Conservation (phyloP, 2,113 vertebrate species). For the Salvelinus alpinus region DNA sequence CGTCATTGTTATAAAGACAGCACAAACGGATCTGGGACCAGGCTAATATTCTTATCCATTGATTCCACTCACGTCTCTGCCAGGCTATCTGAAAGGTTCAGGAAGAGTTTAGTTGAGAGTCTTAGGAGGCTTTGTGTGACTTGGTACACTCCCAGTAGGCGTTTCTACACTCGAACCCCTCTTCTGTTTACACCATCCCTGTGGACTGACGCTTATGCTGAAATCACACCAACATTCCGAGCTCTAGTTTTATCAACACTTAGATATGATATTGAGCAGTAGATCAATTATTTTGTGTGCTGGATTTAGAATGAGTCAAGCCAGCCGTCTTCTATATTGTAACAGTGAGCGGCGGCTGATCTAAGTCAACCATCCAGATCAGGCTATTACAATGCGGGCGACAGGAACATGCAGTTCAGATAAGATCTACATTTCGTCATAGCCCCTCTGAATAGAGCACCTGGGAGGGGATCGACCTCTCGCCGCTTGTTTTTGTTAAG, state of each 20-base stretch:
- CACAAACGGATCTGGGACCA: no score
- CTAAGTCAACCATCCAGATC: not conserved
- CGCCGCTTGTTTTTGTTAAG: not conserved
- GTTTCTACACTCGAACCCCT: slow-evolving; percentile 8
- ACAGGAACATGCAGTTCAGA: not conserved
- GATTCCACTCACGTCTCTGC: not conserved
- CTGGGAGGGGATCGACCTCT: not conserved
- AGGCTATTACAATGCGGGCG: not conserved
- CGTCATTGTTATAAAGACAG: no score
- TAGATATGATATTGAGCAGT: no score
- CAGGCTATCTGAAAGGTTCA: not conserved
- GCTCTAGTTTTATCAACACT: no score
- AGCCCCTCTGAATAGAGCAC: not conserved
- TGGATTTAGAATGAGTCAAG: no score
- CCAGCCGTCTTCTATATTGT: no score
- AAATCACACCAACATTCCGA: slow-evolving; percentile 17
- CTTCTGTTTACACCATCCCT: slow-evolving; percentile 39
- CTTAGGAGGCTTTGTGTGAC: not conserved
- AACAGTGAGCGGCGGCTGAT: not conserved
- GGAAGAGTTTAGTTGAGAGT: not conserved
- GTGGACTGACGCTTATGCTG: not conserved
- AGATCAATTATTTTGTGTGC: no score
- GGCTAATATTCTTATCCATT: not conserved
- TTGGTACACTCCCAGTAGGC: no score
- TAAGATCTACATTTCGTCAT: slow-evolving; percentile 3